Conservation (phyloP, 2,797 vertebrate genomes). For the Octomys mimax region DNA sequence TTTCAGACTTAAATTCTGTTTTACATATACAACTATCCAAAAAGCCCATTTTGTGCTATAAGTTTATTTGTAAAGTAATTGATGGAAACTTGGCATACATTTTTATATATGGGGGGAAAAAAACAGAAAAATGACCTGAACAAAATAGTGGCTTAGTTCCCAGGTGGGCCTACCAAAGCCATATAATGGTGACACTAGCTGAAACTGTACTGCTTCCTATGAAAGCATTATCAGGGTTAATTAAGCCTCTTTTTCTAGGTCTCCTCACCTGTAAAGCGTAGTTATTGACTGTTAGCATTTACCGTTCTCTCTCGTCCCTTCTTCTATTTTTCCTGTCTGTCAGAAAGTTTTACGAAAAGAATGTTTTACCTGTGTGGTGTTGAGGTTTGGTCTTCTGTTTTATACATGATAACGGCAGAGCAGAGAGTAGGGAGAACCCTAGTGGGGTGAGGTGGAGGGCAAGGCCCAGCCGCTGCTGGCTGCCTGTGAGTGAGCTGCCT, state of each 20-base stretch:
- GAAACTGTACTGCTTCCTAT: neutral
- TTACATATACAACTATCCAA: neutral
- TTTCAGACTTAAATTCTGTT: constrained; percentile 45
- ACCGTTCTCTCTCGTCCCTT: constrained; percentile 2
- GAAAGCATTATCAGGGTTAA: neutral
- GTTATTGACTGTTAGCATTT: constrained; percentile 5
- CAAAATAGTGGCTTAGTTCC: constrained; percentile 53
- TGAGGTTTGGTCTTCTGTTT: constrained; percentile 7
- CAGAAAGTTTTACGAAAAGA: constrained; percentile 33
- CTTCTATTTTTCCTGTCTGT: neutral
- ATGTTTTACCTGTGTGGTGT: constrained; percentile 4
- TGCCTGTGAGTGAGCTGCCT: neutral
- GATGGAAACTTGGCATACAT: constrained; percentile 62
- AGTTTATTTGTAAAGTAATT: constrained; percentile 63
- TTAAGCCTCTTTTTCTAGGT: neutral
- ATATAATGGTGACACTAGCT: neutral
- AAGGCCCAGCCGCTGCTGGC: neutral
- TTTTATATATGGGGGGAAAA: constrained; percentile 42
- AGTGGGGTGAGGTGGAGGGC: neutral
- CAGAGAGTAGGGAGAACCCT: neutral
- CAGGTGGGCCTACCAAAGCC: constrained; percentile 18
- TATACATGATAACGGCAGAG: neutral
- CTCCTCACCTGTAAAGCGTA: neutral
- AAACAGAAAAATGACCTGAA: neutral
- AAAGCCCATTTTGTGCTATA: constrained; percentile 59